Evolutionary conservation across 2,888 invertebrate genomes (phyloP), one percentile per base, ranked within the genome.

Genomic region (Oithona nana): DNA sequence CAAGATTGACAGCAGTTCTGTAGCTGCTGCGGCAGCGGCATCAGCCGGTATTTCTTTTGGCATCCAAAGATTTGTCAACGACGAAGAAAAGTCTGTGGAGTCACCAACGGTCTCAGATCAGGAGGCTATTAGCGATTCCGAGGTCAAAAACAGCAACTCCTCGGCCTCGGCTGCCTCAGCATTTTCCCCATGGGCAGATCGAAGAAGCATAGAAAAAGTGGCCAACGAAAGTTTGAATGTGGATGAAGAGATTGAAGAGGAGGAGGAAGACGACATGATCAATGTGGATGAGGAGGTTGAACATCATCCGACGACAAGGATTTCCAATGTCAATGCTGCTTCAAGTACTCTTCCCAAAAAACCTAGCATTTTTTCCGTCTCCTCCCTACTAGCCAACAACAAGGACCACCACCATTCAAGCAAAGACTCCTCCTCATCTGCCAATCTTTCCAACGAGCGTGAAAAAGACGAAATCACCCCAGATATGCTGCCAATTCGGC

Each of bases 361-460:
- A 57, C 50, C 59, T 2, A 50, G 49, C 50, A 24, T 48, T 49
- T 59, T 59, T 50, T 59, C 59, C 2, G 59, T 59, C 4, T 59
- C 59, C 22, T 48, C 49, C n/a, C 49, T 59, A 49, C 26, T 59
- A 11, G 22, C 50, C n/a, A n/a, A n/a, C n/a, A n/a, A n/a, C n/a
- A 39, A 50, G 49, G 24, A 22, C 31, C 11, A 20, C 31, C 22
- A 3, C 39, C 49, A 48, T n/a, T n/a, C 48, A 20, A 4, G 16
- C 49, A 22, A 59, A 48, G 24, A 16, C 20, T 24, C 54, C 54
- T 20, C 26, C 24, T 26, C 24, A n/a, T n/a, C n/a, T n/a, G n/a
- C 54, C 22, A 54, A 54, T 3, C 24, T 20, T 3, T 16, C 26
- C 13, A 20, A 24, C 26, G 54, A 54, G 16, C 48, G 3, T 2